Conservation (phyloP, 2,888 invertebrate genomes). For the Oscheius myriophilus region DNA sequence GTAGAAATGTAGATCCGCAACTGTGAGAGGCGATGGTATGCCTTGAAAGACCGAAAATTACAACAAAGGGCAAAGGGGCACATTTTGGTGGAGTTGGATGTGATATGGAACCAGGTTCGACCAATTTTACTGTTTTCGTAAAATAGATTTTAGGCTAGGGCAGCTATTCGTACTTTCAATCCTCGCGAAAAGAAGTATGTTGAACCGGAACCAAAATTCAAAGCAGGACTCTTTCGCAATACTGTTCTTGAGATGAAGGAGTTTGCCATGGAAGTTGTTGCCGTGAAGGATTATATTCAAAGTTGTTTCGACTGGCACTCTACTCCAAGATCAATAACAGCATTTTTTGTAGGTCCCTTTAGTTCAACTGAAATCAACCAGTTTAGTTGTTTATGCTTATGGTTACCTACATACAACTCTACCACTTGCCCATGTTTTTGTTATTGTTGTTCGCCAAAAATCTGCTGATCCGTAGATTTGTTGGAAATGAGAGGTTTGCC, state of each 20-base stretch:
- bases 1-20: slow-evolving; percentile 78
- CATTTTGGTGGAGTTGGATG: slow-evolving; percentile 88
- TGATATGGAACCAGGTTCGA: slow-evolving; percentile 90
- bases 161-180: slow-evolving; percentile 90
- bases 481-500: background rate
- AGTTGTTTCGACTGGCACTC: slow-evolving; percentile 98
- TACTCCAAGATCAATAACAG: slow-evolving; percentile 83
- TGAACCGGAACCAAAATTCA: slow-evolving; percentile 93
- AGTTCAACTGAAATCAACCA: background rate
- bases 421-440: slow-evolving; percentile 87
- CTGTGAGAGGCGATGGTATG: slow-evolving; percentile 93
- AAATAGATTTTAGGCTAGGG: slow-evolving; percentile 77
- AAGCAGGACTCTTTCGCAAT: slow-evolving; percentile 86
- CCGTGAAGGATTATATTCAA: slow-evolving; percentile 88
- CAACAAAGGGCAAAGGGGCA: slow-evolving; percentile 74
- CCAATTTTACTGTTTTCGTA: background rate
- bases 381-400: slow-evolving; percentile 83
- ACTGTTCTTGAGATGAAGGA: slow-evolving; percentile 91
- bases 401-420: slow-evolving; percentile 93
- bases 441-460: slow-evolving; percentile 74
- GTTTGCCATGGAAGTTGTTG: slow-evolving; percentile 87
- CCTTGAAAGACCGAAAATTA: slow-evolving; percentile 93
- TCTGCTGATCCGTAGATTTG: slow-evolving; percentile 77
- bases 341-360: slow-evolving; percentile 75
- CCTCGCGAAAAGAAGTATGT: slow-evolving; percentile 95